These are phyloP conservation scores for Anaspis maculata DNA, from an alignment of 2,888 invertebrate species.

Conservation along the genomic window DNA sequence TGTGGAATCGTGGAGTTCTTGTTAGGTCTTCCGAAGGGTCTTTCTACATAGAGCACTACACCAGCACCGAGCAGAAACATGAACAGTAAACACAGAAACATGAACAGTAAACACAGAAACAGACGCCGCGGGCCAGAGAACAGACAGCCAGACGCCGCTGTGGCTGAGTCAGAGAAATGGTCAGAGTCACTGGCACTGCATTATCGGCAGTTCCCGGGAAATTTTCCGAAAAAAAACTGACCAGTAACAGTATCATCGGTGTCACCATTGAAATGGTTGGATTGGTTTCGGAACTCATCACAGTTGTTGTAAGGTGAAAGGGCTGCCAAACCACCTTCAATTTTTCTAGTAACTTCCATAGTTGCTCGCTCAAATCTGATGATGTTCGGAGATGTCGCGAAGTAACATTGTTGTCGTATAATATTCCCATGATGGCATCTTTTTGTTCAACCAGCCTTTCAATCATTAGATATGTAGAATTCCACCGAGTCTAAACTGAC, in stretches of 20 bases:
- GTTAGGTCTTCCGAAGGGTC: too few relatives aligned
- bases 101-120: too few relatives aligned
- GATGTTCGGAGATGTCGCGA: background rate
- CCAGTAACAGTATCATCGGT: slow-evolving; percentile 1
- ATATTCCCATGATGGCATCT: slow-evolving; percentile 13
- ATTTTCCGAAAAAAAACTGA: background rate
- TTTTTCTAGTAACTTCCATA: background rate
- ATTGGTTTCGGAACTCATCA: slow-evolving; percentile 12
- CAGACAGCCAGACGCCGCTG: too few relatives aligned
- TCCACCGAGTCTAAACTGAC: slow-evolving; percentile 15
- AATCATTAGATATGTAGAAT: slow-evolving; percentile 18
- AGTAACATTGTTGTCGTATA: background rate
- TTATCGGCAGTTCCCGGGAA: too few relatives aligned
- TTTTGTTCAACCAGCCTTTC: slow-evolving; percentile 18
- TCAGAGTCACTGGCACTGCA: too few relatives aligned
- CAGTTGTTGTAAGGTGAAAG: slow-evolving; percentile 13
- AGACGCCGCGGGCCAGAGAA: too few relatives aligned
- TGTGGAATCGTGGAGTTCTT: too few relatives aligned
- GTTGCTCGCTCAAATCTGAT: background rate
- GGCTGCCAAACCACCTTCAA: slow-evolving; percentile 5
- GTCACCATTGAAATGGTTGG: slow-evolving; percentile 12
- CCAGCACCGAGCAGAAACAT: too few relatives aligned
- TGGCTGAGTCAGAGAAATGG: too few relatives aligned
- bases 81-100: too few relatives aligned
- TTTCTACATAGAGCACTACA: too few relatives aligned